Evolutionary conservation across 2,797 vertebrate genomes (phyloP).

Genomic region (Saxicola maurus): DNA sequence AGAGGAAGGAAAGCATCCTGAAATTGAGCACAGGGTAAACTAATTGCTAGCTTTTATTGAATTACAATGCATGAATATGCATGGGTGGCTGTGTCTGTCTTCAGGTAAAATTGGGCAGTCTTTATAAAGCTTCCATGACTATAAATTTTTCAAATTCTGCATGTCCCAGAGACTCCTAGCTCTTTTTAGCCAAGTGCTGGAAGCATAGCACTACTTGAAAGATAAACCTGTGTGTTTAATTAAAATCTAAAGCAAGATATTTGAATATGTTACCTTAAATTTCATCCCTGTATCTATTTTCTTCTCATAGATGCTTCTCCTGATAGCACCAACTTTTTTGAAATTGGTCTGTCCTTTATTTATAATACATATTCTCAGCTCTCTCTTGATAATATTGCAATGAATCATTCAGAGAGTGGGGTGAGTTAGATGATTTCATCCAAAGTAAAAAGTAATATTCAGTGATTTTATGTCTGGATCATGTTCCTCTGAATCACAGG

Average conservation of each 20-base stretch:
- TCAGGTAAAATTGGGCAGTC: not conserved
- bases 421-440: not conserved
- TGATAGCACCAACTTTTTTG: not conserved
- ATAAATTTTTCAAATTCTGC: not conserved
- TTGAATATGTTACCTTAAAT: not conserved
- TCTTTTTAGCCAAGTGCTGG: not conserved
- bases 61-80: not conserved
- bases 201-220: not conserved
- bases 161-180: not conserved
- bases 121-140: not conserved
- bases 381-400: not conserved
- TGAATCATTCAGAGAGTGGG: not conserved
- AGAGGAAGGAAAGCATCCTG: not conserved
- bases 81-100: rapidly evolving
- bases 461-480: not conserved
- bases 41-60: not conserved
- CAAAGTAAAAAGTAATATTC: not conserved
- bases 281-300: not conserved
- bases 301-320: not conserved
- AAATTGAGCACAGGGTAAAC: not conserved
- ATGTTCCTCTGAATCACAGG: not conserved
- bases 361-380: not conserved
- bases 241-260: not conserved
- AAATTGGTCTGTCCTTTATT: not conserved
- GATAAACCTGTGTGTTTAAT: not conserved